These are phyloP conservation scores for Silurus asotus DNA, from an alignment of 2,113 vertebrate species.

Conservation along the genomic window DNA sequence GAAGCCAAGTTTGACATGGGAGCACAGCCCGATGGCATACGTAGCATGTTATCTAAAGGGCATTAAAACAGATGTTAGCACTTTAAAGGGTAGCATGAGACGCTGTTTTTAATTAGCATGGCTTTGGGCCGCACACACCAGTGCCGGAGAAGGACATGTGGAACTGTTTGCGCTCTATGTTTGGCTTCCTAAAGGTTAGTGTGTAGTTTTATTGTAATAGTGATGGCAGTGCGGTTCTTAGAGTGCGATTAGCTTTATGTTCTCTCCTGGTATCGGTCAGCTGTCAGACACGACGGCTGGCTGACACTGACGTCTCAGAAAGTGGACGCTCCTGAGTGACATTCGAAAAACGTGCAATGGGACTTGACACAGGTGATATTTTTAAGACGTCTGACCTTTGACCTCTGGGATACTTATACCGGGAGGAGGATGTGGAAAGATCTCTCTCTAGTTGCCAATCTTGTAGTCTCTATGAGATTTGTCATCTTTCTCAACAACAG, in stretches of 20 bases:
- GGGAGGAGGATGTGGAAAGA: not conserved
- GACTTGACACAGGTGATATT: slow-evolving; percentile 43
- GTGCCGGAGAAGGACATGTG: not conserved
- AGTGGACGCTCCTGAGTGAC: slow-evolving; percentile 38
- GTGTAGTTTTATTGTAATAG: slow-evolving; percentile 22
- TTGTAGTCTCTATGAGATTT: slow-evolving; percentile 21
- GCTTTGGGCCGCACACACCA: slow-evolving; percentile 19
- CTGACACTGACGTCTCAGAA: slow-evolving; percentile 37
- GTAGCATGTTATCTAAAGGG: slow-evolving; percentile 67
- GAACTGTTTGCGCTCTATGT: not conserved
- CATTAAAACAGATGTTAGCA: slow-evolving; percentile 59
- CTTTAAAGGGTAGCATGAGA: slow-evolving; percentile 69
- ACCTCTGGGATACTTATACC: slow-evolving; percentile 3
- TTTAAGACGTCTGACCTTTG: slow-evolving; percentile 37
- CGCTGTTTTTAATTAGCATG: slow-evolving; percentile 66
- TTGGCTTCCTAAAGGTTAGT: slow-evolving; percentile 44
- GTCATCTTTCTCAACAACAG: slow-evolving; percentile 12
- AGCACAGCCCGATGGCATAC: slow-evolving; percentile 47
- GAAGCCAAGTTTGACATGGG: slow-evolving; percentile 52
- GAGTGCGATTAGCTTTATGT: slow-evolving; percentile 53
- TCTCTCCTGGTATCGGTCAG: slow-evolving; percentile 52
- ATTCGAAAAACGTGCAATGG: slow-evolving; percentile 35
- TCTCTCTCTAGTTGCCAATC: not conserved
- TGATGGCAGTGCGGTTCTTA: slow-evolving; percentile 23
- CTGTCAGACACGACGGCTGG: slow-evolving; percentile 48